Evolutionary conservation across 2,888 invertebrate genomes (phyloP), one percentile per base, ranked within the genome.

Genomic region (Cantharis nigra): DNA sequence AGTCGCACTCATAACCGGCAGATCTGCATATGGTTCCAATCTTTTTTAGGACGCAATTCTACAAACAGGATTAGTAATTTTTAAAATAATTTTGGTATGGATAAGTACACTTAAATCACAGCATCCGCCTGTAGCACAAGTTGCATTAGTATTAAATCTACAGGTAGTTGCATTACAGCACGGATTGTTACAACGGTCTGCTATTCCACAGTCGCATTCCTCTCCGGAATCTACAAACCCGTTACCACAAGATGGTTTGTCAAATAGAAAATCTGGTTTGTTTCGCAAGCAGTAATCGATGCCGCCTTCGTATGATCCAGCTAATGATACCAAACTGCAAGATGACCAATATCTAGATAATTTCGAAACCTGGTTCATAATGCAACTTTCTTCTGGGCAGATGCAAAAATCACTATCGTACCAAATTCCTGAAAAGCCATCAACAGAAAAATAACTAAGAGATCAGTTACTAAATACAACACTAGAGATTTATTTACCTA

Each of bases 281-380:
- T 99, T 98, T 67, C 96, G 89, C 77, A 94, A 86, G 85, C 98
- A 98, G 87, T 98, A 97, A 89, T 99, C 98, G 96, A 98, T 98
- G 11, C 98, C 98, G 80, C 97, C 95, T 81, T 96, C 96, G 87
- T 98, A 97, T 0, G 98, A 96, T 76, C 96, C 90, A 3, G 96
- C 94, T 72, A 99, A 89, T 82, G 97, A 96, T 84, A 97, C 95
- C 81, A 97, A 90, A 83, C 98, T 98, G 88, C 99, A 99, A 0
- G 96, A 94, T 5, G 98, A 98, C 99, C 99, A 99, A 84, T 96
- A 95, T 3, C 93, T 92, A 0, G 93, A 94, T 78, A 97, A 97
- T 83, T 97, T 97, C 9, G 2, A 28, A 5, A 97, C 96, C 0
- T 98, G 95, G 2, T 97, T 96, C 99, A 99, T 99, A 81, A 99